phyloP scores from a whole-genome alignment of 1,140 invertebrate genomes.

The Physella acuta region DNA sequence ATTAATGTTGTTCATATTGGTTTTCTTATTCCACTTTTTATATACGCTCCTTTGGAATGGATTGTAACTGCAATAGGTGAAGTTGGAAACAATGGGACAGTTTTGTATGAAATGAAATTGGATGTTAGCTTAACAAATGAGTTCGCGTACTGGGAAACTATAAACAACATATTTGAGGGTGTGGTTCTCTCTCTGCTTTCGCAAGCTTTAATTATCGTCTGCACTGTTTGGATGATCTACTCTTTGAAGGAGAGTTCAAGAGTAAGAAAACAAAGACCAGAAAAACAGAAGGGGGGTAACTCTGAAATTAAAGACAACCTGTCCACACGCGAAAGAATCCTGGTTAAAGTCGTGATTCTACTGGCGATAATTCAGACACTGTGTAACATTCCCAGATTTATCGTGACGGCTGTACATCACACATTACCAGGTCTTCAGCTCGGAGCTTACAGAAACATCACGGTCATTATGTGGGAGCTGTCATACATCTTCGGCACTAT shows the following conservation, averaged over 20 bases:
- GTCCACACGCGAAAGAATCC: neutral
- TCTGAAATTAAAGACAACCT: too few species aligned
- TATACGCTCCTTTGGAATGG: neutral
- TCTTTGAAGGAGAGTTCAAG: neutral
- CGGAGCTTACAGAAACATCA: neutral
- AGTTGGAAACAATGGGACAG: neutral
- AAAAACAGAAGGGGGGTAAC: too few species aligned
- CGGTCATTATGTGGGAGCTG: neutral
- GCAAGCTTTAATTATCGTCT: neutral
- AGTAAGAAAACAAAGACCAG: too few species aligned
- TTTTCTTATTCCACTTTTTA: neutral
- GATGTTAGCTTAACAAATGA: neutral
- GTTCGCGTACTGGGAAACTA: neutral
- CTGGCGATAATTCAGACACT: neutral
- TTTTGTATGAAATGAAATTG: neutral
- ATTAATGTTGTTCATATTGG: constrained; percentile 1
- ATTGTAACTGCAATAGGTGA: neutral
- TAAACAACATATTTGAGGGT: neutral
- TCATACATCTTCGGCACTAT: neutral
- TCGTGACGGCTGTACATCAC: neutral
- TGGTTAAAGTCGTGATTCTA: neutral
- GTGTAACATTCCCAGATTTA: neutral
- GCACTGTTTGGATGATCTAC: neutral
- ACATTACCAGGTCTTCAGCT: neutral
- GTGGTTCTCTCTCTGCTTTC: neutral